Evolutionary conservation across 1,140 invertebrate genomes (phyloP), one percentile per base, ranked within the genome.

Genomic region (Heliconius himera): DNA sequence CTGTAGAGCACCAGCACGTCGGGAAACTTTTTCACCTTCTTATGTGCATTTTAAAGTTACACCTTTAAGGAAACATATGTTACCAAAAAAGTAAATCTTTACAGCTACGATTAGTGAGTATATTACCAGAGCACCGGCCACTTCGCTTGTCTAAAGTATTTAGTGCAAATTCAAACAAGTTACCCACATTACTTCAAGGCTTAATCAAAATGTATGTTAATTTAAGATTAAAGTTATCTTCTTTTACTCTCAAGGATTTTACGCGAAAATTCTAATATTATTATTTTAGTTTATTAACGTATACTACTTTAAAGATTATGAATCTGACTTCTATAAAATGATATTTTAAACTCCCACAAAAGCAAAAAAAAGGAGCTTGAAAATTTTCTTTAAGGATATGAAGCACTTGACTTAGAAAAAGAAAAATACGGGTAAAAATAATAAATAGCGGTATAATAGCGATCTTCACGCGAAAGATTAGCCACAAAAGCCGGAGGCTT

Each of bases 381-480:
- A 87, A 84, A 89, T 88, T 89, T 86, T 80, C 84, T 86, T 81
- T 80, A 84, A 86, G 87, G 87, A 89, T 87, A 88, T 90, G 86
- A 90, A 89, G 85, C 87, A 90, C 89, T 92, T 91, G 87, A 93
- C 91, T 90, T 88, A 89, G 86, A 85, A 85, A 86, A 89, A 90
- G 90, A 91, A 91, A 92, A 94, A 92, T 89, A 87, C 83, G 84
- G 85, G 87, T 84, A 83, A 88, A 92, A 93, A 91, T 94, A 93
- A 94, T 94, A 93, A 94, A 94, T 93, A 91, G 89, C 88, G 88
- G 91, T 90, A 91, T 94, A 93, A 94, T 94, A 89, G 91, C 88
- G 92, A 93, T 93, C 89, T 94, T 88, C 91, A 92, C 90, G 92
- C 91, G 88, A 90, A 93, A 93, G 93, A 94, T 94, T 94, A 94